A percentile compares a stretch with the other conserved stretches of the same genome.
phyloP scores from a whole-genome alignment of 2,888 invertebrate genomes.

The Tridacna crocea region DNA sequence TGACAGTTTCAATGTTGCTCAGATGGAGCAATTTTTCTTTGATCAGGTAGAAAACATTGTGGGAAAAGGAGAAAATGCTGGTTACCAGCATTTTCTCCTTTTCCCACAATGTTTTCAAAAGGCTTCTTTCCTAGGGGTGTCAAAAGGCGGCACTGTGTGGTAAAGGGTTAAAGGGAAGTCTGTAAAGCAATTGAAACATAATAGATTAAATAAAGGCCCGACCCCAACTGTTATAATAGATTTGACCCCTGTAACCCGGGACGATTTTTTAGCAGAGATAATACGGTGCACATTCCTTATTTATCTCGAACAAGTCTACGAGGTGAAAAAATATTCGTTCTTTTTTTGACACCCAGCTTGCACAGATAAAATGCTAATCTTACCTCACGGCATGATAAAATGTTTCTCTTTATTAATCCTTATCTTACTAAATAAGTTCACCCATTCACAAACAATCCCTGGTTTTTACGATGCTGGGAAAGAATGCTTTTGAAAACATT shows the following conservation, averaged over 20 bases:
- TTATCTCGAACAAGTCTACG: background rate
- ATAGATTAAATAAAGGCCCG: background rate
- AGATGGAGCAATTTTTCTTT: too few species aligned
- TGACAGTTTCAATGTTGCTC: too few species aligned
- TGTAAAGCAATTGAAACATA: background rate
- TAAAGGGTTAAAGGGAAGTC: background rate
- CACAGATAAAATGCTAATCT: background rate
- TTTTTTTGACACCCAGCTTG: slow-evolving; percentile 5
- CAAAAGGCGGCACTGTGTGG: background rate
- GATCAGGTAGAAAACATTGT: too few species aligned
- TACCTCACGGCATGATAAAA: too few species aligned
- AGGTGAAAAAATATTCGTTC: background rate
- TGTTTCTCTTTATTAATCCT: too few species aligned
- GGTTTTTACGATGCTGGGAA: too few species aligned
- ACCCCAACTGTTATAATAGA: slow-evolving; percentile 13
- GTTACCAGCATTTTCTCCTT: too few species aligned
- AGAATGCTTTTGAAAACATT: too few species aligned
- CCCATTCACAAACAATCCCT: too few species aligned
- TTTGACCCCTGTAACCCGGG: background rate
- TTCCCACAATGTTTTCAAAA: background rate
- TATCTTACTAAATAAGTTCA: too few species aligned
- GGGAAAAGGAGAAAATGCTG: too few species aligned
- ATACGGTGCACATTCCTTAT: slow-evolving; percentile 2
- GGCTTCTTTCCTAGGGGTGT: too few species aligned
- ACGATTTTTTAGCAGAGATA: slow-evolving; percentile 23